These are phyloP conservation scores for Ichneumoninae sp. DNA, from an alignment of 2,888 invertebrate species.

Conservation along the genomic window DNA sequence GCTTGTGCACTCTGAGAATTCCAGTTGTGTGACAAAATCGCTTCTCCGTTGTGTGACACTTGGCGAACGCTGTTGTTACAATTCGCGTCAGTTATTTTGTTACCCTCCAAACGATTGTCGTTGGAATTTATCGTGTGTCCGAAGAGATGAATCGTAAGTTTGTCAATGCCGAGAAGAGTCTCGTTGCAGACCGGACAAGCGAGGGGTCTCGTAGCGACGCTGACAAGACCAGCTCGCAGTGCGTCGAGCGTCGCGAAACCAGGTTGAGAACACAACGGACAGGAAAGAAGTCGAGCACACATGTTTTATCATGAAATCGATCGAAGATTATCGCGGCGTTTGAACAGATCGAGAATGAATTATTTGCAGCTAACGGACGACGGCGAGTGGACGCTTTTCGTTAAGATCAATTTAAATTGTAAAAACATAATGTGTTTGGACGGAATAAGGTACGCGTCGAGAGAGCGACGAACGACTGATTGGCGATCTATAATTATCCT, in stretches of 20 bases:
- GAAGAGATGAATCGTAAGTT: constrained; percentile 93
- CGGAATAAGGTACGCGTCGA: constrained; percentile 42
- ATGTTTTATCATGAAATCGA: constrained; percentile 67
- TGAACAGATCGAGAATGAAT: background rate
- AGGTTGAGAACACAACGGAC: constrained; percentile 91
- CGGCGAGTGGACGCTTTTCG: background rate
- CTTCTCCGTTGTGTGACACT: constrained; percentile 63
- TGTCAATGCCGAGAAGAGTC: constrained; percentile 91
- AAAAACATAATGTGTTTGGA: constrained; percentile 40
- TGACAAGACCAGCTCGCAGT: constrained; percentile 89
- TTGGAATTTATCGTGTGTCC: constrained; percentile 87
- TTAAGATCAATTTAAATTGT: background rate
- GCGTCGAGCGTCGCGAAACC: constrained; percentile 90
- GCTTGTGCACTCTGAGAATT: constrained; percentile 57
- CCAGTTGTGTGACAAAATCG: constrained; percentile 74
- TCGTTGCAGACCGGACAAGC: constrained; percentile 92
- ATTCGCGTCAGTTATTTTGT: constrained; percentile 62
- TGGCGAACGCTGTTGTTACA: constrained; percentile 35
- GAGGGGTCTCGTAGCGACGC: constrained; percentile 90
- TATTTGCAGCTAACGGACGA: background rate
- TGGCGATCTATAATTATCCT: constrained; percentile 66
- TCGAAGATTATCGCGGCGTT: constrained; percentile 4
- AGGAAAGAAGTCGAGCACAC: constrained; percentile 86
- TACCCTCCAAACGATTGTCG: constrained; percentile 43
- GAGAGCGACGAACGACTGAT: constrained; percentile 48